Percentiles rank a stretch among this genome's conserved stretches.
phyloP scores from a whole-genome alignment of 2,113 vertebrate species.

The Crocuta crocuta region DNA sequence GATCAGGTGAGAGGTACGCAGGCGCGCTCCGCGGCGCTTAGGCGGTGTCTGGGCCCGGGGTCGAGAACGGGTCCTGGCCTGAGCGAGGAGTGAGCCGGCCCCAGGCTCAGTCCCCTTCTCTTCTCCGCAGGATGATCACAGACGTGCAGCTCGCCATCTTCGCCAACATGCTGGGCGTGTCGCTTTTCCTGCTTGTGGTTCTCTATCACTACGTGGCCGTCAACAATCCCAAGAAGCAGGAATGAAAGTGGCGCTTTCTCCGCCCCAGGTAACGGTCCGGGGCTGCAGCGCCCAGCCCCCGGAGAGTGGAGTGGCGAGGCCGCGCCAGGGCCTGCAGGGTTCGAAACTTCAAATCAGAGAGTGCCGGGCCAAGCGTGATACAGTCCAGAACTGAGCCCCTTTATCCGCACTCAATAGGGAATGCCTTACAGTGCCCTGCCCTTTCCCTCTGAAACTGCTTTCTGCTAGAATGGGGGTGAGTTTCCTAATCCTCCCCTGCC shows the following conservation, averaged over 20 bases:
- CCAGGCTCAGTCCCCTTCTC: constrained; percentile 40
- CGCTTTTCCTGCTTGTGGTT: constrained; percentile 96
- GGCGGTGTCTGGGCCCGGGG: background rate
- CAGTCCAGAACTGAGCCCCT: background rate
- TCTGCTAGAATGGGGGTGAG: background rate
- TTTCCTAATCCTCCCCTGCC: background rate
- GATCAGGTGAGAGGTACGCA: constrained; percentile 70
- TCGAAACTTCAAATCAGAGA: constrained; percentile 11
- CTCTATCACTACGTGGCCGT: constrained; percentile 98
- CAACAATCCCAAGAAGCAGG: constrained; percentile 97
- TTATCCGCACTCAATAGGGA: background rate
- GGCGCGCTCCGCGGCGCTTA: background rate
- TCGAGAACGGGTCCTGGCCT: background rate
- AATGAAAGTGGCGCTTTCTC: constrained; percentile 83
- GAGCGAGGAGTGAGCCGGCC: background rate
- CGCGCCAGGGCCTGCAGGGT: background rate
- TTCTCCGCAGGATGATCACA: constrained; percentile 93
- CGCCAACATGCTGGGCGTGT: constrained; percentile 98
- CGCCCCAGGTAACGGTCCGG: constrained; percentile 74
- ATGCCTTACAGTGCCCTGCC: background rate
- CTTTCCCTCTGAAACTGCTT: background rate
- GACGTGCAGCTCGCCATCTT: constrained; percentile 99
- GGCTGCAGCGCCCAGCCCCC: constrained; percentile 41
- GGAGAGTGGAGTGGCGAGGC: constrained; percentile 43
- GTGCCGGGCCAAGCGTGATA: constrained; percentile 18